These are phyloP conservation scores for Decapterus maruadsi DNA, from an alignment of 2,797 vertebrate genomes.

Conservation along the genomic window DNA sequence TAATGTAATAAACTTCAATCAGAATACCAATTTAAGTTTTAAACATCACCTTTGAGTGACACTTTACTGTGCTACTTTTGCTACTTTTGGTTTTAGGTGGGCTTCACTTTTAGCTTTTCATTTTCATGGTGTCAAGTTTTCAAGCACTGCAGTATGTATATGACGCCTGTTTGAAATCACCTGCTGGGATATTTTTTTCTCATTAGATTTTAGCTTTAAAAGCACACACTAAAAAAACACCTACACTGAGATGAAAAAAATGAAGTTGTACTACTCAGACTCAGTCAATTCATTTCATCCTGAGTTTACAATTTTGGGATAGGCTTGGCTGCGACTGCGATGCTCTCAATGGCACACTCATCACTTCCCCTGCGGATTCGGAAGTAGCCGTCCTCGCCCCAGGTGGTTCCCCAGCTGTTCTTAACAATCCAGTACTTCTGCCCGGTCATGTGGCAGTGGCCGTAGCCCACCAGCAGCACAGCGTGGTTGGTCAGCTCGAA, in stretches of 20 bases:
- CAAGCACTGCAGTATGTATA: no score
- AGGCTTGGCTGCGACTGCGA: constrained; percentile 88
- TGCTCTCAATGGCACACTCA: constrained; percentile 96
- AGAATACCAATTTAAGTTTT: no score
- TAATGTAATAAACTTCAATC: no score
- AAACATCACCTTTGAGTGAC: neutral
- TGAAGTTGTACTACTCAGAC: neutral
- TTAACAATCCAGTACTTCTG: constrained; percentile 95
- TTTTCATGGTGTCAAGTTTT: no score
- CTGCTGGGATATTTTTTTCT: no score
- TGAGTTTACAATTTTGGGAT: constrained; percentile 81
- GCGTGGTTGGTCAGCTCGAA: constrained; percentile 97
- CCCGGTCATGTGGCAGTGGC: constrained; percentile 85
- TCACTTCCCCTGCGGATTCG: constrained; percentile 92
- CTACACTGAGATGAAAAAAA: neutral
- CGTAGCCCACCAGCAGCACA: constrained; percentile 94
- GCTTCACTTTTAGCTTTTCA: constrained; percentile 2
- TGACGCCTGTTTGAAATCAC: neutral
- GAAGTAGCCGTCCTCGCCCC: constrained; percentile 96
- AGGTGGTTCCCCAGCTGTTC: constrained; percentile 93
- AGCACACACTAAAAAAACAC: constrained; percentile 3
- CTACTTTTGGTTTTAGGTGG: neutral
- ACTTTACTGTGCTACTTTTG: no score
- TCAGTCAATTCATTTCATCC: neutral
- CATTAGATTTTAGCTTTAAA: neutral